Evolutionary conservation across 1,140 invertebrate species (phyloP).

Genomic region (Thaumatotibia leucotreta): DNA sequence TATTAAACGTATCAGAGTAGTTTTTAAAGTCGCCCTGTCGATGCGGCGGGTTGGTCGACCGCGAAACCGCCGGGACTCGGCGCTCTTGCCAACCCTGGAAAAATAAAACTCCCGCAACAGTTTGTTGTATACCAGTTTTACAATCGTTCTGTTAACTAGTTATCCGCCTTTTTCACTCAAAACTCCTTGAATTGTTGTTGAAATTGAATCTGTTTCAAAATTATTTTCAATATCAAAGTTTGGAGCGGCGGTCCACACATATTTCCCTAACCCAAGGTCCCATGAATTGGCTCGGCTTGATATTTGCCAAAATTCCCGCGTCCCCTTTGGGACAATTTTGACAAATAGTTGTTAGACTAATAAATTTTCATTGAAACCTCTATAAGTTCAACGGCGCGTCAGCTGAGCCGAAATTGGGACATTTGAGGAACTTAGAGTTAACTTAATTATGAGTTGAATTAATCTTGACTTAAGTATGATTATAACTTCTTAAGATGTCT

Average conservation of each 20-base stretch:
- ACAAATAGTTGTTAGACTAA: slow-evolving; percentile 71
- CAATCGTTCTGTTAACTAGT: neutral
- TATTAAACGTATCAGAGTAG: slow-evolving; percentile 60
- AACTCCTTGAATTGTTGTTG: slow-evolving; percentile 14
- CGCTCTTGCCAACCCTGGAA: slow-evolving; percentile 52
- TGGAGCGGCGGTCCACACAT: slow-evolving; percentile 24
- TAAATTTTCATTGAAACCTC: slow-evolving; percentile 70
- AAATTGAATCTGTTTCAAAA: slow-evolving; percentile 17
- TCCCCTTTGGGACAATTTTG: slow-evolving; percentile 65
- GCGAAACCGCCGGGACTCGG: slow-evolving; percentile 28
- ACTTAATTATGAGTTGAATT: slow-evolving; percentile 71
- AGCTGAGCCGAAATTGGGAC: slow-evolving; percentile 53
- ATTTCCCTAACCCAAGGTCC: slow-evolving; percentile 41
- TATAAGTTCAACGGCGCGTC: slow-evolving; percentile 51
- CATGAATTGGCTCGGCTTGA: slow-evolving; percentile 61
- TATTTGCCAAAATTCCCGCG: slow-evolving; percentile 57
- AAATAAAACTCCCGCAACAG: slow-evolving; percentile 67
- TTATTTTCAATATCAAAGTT: slow-evolving; percentile 22
- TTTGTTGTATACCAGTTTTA: slow-evolving; percentile 39
- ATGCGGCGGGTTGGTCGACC: slow-evolving; percentile 30
- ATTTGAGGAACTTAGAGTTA: slow-evolving; percentile 58
- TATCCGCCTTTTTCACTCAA: neutral
- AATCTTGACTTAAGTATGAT: slow-evolving; percentile 59
- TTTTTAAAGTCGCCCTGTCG: slow-evolving; percentile 35
- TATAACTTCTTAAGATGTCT: slow-evolving; percentile 55